A percentile compares a stretch with the other conserved stretches of the same genome.
phyloP scores from a whole-genome alignment of 1,140 invertebrate genomes.

The Cylas formicarius region DNA sequence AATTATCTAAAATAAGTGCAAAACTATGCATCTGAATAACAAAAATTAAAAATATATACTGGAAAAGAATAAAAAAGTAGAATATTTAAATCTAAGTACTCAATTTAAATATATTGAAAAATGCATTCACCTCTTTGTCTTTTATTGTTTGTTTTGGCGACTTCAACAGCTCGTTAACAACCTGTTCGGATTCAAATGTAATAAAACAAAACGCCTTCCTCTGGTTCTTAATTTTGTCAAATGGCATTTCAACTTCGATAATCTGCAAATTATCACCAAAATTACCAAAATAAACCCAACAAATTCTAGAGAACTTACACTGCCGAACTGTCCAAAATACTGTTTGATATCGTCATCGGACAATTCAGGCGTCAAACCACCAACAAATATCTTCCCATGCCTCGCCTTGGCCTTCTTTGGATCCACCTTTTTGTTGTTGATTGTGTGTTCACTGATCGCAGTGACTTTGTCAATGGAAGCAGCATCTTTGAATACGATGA shows the following conservation, averaged over 20 bases:
- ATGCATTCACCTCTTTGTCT: constrained; percentile 74
- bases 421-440: constrained; percentile 90
- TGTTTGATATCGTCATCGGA: constrained; percentile 88
- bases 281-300: neutral
- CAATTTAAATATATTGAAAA: constrained; percentile 1
- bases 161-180: constrained; percentile 83
- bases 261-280: constrained; percentile 54
- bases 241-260: constrained; percentile 90
- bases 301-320: constrained; percentile 52
- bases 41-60: too few relatives aligned
- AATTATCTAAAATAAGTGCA: too few relatives aligned
- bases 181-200: constrained; percentile 88
- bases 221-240: constrained; percentile 93
- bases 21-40: too few relatives aligned
- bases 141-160: constrained; percentile 87
- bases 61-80: too few relatives aligned
- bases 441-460: constrained; percentile 75
- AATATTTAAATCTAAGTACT: too few relatives aligned
- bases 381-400: constrained; percentile 92
- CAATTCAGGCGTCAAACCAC: constrained; percentile 81
- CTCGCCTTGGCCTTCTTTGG: constrained; percentile 91
- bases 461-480: constrained; percentile 88
- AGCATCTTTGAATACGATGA: constrained; percentile 85
- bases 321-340: constrained; percentile 86
- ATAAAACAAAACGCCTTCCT: constrained; percentile 93